phyloP scores from a whole-genome alignment of 2,113 vertebrate species.

The Tapirus terrestris region DNA sequence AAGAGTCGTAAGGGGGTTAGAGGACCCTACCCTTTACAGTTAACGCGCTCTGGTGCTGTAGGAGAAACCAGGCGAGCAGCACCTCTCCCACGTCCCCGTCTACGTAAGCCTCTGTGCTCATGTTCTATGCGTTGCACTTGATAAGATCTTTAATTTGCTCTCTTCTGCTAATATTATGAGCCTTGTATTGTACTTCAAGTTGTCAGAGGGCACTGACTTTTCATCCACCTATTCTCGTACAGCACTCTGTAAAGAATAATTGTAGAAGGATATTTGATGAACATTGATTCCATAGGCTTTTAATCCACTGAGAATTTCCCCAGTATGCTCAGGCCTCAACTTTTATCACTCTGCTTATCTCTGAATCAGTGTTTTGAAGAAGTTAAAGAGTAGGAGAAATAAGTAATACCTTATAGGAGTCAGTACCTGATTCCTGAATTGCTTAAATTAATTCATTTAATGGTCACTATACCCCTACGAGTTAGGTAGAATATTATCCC shows the following conservation, averaged over 20 bases:
- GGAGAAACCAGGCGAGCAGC: neutral
- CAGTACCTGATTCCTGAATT: neutral
- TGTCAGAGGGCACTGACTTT: neutral
- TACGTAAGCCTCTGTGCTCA: neutral
- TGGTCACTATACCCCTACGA: neutral
- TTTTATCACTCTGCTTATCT: neutral
- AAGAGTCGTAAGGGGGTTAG: neutral
- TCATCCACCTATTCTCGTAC: neutral
- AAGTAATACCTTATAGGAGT: neutral
- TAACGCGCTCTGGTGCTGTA: neutral
- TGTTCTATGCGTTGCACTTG: neutral
- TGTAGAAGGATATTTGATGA: slow-evolving; percentile 1
- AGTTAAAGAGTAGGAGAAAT: neutral
- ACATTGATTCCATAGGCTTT: neutral
- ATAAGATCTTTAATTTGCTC: neutral
- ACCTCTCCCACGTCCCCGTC: neutral
- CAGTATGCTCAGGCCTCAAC: neutral
- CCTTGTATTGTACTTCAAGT: neutral
- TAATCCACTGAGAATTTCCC: neutral
- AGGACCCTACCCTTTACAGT: neutral
- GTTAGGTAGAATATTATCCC: neutral
- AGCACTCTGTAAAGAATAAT: neutral
- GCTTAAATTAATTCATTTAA: neutral
- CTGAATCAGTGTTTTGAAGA: slow-evolving; percentile 4
- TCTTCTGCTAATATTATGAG: neutral